Conservation (phyloP, 2,888 invertebrate species). For the Zelleria hepariella region DNA sequence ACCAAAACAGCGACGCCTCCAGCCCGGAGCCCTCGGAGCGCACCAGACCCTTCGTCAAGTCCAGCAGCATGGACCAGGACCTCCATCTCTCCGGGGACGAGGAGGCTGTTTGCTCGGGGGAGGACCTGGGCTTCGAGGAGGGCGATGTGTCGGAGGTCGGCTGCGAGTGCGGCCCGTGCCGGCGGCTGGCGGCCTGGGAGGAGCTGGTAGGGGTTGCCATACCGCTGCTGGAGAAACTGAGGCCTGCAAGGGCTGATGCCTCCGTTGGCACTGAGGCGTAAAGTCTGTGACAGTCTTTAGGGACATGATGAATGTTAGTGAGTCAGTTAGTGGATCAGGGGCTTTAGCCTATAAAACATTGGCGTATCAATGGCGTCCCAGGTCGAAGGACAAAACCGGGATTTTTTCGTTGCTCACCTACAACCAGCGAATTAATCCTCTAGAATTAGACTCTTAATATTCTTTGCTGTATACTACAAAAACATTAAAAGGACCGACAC, state of each 20-base stretch:
- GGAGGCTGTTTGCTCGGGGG: slow-evolving; percentile 34
- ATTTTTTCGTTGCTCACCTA: too few relatives aligned
- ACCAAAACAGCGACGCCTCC: not conserved
- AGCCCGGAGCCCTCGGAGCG: not conserved
- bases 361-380: too few relatives aligned
- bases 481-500: too few relatives aligned
- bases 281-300: too few relatives aligned
- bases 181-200: slow-evolving; percentile 75
- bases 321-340: too few relatives aligned
- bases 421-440: too few relatives aligned
- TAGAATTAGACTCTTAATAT: too few relatives aligned
- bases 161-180: slow-evolving; percentile 49
- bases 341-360: too few relatives aligned
- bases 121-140: slow-evolving; percentile 57
- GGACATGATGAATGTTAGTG: too few relatives aligned
- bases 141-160: slow-evolving; percentile 35
- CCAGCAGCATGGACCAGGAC: slow-evolving; percentile 34
- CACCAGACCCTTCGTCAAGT: slow-evolving; percentile 18
- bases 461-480: too few relatives aligned
- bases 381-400: too few relatives aligned
- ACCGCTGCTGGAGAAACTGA: slow-evolving; percentile 77
- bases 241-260: slow-evolving; percentile 50
- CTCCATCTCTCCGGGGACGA: slow-evolving; percentile 30
- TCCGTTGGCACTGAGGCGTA: slow-evolving; percentile 50
- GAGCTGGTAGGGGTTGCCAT: slow-evolving; percentile 82